A percentile compares a stretch with the other conserved stretches of the same genome.
Evolutionary conservation across 2,113 vertebrate species (phyloP).

Genomic region (Neotoma lepida): DNA sequence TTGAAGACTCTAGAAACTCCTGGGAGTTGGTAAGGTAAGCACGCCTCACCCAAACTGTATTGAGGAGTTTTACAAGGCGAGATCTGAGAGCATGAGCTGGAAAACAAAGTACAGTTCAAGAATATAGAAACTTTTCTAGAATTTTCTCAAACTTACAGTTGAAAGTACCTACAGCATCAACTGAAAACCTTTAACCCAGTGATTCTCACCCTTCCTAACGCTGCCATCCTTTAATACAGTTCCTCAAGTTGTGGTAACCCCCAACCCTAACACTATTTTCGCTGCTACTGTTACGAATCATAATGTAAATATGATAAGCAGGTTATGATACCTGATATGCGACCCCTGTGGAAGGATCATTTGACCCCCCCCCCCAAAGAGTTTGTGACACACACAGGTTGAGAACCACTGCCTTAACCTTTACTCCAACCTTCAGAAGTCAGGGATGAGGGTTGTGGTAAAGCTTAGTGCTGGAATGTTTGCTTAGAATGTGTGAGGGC

Average conservation of each 20-base stretch:
- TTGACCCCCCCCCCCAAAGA: neutral
- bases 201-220: neutral
- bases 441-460: neutral
- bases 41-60: neutral
- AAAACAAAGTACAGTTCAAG: neutral
- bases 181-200: slow-evolving; percentile 2
- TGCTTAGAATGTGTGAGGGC: neutral
- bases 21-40: neutral
- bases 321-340: neutral
- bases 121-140: neutral
- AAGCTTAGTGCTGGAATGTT: neutral
- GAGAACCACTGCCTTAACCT: neutral
- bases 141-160: neutral
- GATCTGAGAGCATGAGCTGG: neutral
- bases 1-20: neutral
- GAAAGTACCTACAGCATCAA: neutral
- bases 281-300: neutral
- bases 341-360: neutral
- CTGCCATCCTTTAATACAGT: neutral
- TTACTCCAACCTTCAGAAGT: neutral
- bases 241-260: neutral
- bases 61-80: neutral
- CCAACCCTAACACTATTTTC: neutral
- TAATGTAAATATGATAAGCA: neutral
- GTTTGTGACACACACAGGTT: neutral